Evolutionary conservation across 2,888 invertebrate genomes (phyloP), one percentile per base, ranked within the genome.

Genomic region (Ischnura elegans): DNA sequence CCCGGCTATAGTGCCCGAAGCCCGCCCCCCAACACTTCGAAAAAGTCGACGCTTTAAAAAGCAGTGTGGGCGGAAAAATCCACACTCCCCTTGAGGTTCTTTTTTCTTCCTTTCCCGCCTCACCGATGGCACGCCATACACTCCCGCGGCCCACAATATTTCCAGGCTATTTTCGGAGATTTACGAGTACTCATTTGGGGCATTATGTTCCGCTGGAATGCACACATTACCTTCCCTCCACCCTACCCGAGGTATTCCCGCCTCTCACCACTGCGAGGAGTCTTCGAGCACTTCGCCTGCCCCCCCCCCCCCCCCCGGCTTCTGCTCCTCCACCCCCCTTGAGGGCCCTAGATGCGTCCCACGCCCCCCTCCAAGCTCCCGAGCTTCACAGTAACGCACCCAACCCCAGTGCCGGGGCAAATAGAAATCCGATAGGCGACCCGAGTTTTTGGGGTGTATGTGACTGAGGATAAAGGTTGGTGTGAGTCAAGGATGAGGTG

Each of bases 131-230:
- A n/a, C 13, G 16, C 51, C 51, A 6, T 51, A 13, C 4, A 51
- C 46, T n/a, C 90, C 5, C 55, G 51, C 87, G 51, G 76, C 5
- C 47, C 85, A 46, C 93, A 93, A 87, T 93, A 90, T 94, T 94
- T 94, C 93, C 94, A 66, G 93, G 94, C 93, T 94, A 94, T 94
- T 94, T 94, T 94, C 90, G 76, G 94, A 94, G 94, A 94, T 94
- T 94, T 94, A 94, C 94, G 94, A 93, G 87, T 93, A 94, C 94
- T 94, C 94, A 94, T 94, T 94, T 94, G 94, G 94, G 94, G 94
- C 94, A 94, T 94, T 94, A 94, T 94, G 94, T 94, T 94, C 94
- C 94, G 93, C 90, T 94, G 94, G 93, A 94, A 94, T 94, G 94
- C 94, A 94, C 94, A 94, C 94, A 94, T 94, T 94, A 94, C 94